Evolutionary conservation across 2,888 invertebrate species (phyloP).

Genomic region (Leptura quadrifasciata): DNA sequence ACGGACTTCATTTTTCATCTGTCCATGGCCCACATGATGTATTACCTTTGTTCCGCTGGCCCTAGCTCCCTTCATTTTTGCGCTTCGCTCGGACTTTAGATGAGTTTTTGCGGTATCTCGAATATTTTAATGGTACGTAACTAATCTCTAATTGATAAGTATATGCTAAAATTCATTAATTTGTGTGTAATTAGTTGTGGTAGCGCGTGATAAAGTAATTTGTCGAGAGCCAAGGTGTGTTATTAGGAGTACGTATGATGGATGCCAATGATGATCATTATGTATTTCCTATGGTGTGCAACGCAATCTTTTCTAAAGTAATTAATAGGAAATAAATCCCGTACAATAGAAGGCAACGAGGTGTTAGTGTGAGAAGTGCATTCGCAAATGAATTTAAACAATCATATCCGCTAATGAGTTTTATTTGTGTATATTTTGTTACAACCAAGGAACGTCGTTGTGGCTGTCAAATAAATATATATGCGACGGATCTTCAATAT

Average conservation of each 20-base stretch:
- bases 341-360: neutral
- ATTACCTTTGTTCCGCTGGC: slow-evolving; percentile 58
- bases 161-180: slow-evolving; percentile 35
- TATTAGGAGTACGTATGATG: neutral
- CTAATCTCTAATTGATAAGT: slow-evolving; percentile 41
- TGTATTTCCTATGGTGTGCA: neutral
- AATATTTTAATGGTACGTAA: slow-evolving; percentile 40
- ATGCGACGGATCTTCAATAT: too few relatives aligned
- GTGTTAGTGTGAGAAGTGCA: slow-evolving; percentile 3
- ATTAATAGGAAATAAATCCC: slow-evolving; percentile 11
- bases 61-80: slow-evolving; percentile 34
- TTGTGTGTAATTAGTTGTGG: slow-evolving; percentile 17
- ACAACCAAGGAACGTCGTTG: too few relatives aligned
- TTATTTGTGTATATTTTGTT: too few relatives aligned
- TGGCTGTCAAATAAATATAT: too few relatives aligned
- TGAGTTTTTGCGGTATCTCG: slow-evolving; percentile 31
- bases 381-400: slow-evolving; percentile 10
- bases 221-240: slow-evolving; percentile 11
- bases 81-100: slow-evolving; percentile 22
- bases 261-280: neutral
- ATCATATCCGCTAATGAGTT: neutral
- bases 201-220: slow-evolving; percentile 30
- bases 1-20: slow-evolving; percentile 67
- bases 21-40: slow-evolving; percentile 66
- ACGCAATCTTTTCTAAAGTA: neutral